phyloP scores from a whole-genome alignment of 2,113 vertebrate species.

The Sakesphorus luctuosus region DNA sequence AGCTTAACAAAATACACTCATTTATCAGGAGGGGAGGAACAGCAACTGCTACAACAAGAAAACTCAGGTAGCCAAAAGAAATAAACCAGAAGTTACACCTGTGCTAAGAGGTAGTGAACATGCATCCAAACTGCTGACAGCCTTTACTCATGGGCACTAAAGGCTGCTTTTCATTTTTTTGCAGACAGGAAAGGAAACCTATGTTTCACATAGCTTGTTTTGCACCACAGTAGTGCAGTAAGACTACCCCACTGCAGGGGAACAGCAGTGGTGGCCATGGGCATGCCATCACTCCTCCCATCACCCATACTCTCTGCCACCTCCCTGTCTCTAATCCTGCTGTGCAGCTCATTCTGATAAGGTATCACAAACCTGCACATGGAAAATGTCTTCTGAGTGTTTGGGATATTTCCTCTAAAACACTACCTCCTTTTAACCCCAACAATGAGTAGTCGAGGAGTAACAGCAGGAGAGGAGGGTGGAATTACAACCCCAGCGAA shows the following conservation, averaged over 20 bases:
- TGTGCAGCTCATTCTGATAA: not conserved
- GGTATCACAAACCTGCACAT: not conserved
- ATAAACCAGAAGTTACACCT: not conserved
- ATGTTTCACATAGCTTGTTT: not conserved
- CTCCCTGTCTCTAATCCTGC: accelerated
- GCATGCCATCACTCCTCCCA: not conserved
- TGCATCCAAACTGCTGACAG: not conserved
- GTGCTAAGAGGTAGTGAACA: not conserved
- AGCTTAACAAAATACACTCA: not conserved
- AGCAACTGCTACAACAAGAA: not conserved
- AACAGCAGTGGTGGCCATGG: accelerated
- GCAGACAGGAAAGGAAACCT: not conserved
- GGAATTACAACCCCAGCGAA: not conserved
- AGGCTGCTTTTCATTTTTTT: not conserved
- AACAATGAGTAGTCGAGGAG: not conserved
- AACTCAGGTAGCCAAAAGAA: not conserved
- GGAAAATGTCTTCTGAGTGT: not conserved
- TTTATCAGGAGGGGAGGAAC: accelerated
- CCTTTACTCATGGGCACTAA: accelerated
- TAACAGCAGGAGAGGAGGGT: accelerated
- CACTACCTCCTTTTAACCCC: not conserved
- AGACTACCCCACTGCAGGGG: not conserved
- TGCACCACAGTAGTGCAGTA: accelerated
- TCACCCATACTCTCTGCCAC: not conserved
- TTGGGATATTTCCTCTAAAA: not conserved